A percentile compares a stretch with the other conserved stretches of the same genome.
phyloP scores from a whole-genome alignment of 92 coral and sea anemone species.

The Metridium senile region DNA sequence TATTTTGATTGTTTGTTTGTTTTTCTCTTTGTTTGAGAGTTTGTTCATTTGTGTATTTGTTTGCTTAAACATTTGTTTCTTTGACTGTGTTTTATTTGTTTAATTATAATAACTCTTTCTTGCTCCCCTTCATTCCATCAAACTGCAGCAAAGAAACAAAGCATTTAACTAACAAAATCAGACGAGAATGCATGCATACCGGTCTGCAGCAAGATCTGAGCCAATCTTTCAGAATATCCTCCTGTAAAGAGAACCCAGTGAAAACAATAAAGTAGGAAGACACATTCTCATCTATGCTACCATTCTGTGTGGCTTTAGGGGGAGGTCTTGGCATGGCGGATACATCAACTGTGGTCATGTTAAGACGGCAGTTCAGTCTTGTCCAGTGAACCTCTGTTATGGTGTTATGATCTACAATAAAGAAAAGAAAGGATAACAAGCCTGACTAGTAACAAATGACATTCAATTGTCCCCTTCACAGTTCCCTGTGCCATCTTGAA shows the following conservation, averaged over 20 bases:
- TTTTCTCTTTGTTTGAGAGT: too few species aligned
- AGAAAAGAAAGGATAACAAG: neutral
- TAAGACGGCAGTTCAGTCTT: conserved; percentile 62
- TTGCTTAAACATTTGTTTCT: too few species aligned
- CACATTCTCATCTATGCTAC: conserved; percentile 32
- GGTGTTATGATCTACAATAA: conserved; percentile 53
- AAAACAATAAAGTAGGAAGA: conserved; percentile 63
- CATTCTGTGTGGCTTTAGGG: conserved; percentile 57
- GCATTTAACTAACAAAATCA: too few species aligned
- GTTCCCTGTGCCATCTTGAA: too few species aligned
- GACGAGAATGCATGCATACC: conserved; percentile 65
- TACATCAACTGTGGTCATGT: conserved; percentile 53
- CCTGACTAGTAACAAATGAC: too few species aligned
- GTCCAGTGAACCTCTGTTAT: conserved; percentile 69
- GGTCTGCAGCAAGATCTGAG: conserved; percentile 70
- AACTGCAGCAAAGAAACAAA: too few species aligned
- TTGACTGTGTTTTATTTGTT: too few species aligned
- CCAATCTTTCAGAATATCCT: conserved; percentile 70
- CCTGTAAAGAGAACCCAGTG: conserved; percentile 70
- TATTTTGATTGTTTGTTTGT: too few species aligned
- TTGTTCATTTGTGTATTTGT: too few species aligned
- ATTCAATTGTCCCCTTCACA: too few species aligned
- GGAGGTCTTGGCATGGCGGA: conserved; percentile 77
- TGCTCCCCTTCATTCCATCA: too few species aligned
- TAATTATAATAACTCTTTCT: too few species aligned